Evolutionary conservation across 2,113 vertebrate species (phyloP).

Genomic region (Engystomops pustulosus): DNA sequence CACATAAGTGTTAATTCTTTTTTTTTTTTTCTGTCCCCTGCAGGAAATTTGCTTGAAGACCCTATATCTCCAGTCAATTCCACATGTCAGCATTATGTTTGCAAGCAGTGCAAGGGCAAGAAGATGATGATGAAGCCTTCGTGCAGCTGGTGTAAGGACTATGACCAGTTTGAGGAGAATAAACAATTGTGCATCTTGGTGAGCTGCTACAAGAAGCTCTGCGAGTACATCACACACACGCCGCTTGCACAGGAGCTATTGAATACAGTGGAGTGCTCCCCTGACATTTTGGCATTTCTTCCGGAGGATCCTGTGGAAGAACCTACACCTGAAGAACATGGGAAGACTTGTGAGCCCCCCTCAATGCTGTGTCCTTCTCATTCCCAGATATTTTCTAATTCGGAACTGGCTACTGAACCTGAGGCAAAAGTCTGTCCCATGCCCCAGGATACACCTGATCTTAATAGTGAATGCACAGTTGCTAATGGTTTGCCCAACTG

Average conservation of each 20-base stretch:
- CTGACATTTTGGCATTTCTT: constrained; percentile 89
- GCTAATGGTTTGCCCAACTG: constrained; percentile 90
- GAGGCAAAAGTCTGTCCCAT: constrained; percentile 70
- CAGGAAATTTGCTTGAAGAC: constrained; percentile 94
- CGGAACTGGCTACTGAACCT: constrained; percentile 73
- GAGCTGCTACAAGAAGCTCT: constrained; percentile 93
- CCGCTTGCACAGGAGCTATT: constrained; percentile 85
- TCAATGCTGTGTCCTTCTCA: constrained; percentile 81
- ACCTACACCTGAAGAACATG: constrained; percentile 77
- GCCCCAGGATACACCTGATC: constrained; percentile 71
- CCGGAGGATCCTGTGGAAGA: constrained; percentile 83
- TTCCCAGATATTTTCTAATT: constrained; percentile 83
- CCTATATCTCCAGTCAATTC: constrained; percentile 90
- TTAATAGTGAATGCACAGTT: constrained; percentile 75
- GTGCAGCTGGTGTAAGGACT: constrained; percentile 96
- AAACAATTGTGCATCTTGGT: constrained; percentile 92
- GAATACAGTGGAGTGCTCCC: constrained; percentile 84
- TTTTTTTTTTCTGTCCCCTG: constrained; percentile 37
- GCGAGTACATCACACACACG: constrained; percentile 90
- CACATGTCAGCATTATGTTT: constrained; percentile 95
- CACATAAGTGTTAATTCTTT: too few species aligned
- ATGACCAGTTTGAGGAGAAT: constrained; percentile 92
- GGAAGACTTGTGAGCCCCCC: constrained; percentile 75
- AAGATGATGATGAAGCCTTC: constrained; percentile 92
- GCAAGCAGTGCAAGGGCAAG: constrained; percentile 92